phyloP scores from a whole-genome alignment of 2,888 invertebrate species.

The Diogma glabrata region DNA sequence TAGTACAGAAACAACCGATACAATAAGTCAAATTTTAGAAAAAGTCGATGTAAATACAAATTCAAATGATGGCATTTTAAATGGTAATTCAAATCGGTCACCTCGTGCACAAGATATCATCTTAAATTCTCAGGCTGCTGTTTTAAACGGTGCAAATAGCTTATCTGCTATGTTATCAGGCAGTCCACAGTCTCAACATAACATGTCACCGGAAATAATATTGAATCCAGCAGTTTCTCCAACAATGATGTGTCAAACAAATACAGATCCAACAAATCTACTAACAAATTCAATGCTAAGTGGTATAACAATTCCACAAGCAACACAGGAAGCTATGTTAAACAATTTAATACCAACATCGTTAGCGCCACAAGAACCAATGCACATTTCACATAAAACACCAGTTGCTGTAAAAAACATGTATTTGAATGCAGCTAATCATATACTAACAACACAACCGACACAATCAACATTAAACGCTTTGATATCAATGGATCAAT shows the following conservation, averaged over 20 bases:
- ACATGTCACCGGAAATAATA: conserved; percentile 46
- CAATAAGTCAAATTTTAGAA: not conserved
- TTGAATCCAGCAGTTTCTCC: conserved; percentile 50
- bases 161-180: not conserved
- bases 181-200: conserved; percentile 23
- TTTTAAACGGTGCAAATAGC: conserved; percentile 27
- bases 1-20: not conserved
- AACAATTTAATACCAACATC: conserved; percentile 7
- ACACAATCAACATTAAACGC: conserved; percentile 28
- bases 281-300: conserved; percentile 33
- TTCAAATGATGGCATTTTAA: conserved; percentile 31
- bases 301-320: conserved; percentile 28
- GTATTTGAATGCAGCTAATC: conserved; percentile 61
- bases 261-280: conserved; percentile 18
- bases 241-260: conserved; percentile 42
- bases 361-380: conserved; percentile 13
- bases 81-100: conserved; percentile 31
- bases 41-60: conserved; percentile 23
- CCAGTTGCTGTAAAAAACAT: conserved; percentile 60
- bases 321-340: conserved; percentile 28
- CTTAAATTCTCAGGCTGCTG: conserved; percentile 32
- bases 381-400: conserved; percentile 22
- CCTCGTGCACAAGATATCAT: conserved; percentile 36
- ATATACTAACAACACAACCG: conserved; percentile 52
- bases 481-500: conserved; percentile 21